These are phyloP conservation scores for Machaerirhynchus nigripectus DNA, from an alignment of 2,113 vertebrate genomes.

Conservation along the genomic window DNA sequence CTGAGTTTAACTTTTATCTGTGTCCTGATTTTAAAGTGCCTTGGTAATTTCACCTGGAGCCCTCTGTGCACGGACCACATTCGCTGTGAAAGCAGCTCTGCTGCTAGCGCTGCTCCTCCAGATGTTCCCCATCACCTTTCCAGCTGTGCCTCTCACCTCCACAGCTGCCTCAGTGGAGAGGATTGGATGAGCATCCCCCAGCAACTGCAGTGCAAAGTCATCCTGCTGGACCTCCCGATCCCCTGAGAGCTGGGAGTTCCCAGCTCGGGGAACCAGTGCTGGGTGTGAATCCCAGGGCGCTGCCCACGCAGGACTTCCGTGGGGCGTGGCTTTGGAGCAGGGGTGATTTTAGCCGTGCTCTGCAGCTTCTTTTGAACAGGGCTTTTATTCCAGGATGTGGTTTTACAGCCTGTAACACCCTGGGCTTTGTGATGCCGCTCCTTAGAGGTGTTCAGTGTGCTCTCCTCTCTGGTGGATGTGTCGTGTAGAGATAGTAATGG, in stretches of 20 bases:
- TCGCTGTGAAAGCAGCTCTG: background rate
- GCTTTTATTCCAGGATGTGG: background rate
- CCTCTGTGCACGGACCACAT: background rate
- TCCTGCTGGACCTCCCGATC: background rate
- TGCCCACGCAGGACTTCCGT: background rate
- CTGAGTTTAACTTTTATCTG: background rate
- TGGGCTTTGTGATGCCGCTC: background rate
- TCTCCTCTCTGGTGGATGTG: background rate
- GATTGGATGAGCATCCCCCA: background rate
- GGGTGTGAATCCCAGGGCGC: accelerated
- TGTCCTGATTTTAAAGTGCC: background rate
- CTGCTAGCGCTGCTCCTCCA: background rate
- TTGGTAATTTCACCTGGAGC: background rate
- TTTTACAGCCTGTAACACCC: background rate
- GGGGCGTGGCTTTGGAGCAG: background rate
- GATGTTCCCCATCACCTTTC: background rate
- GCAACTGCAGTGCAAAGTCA: background rate
- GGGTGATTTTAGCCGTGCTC: background rate
- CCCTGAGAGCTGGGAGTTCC: background rate
- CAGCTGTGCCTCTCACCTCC: background rate
- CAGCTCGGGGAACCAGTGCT: background rate
- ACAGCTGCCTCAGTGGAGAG: background rate
- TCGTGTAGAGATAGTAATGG: background rate
- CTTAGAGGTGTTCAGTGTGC: background rate
- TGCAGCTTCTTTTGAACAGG: background rate